These are phyloP conservation scores for Scolanthus callimorphus DNA, from an alignment of 92 coral and sea anemone species.

Conservation along the genomic window DNA sequence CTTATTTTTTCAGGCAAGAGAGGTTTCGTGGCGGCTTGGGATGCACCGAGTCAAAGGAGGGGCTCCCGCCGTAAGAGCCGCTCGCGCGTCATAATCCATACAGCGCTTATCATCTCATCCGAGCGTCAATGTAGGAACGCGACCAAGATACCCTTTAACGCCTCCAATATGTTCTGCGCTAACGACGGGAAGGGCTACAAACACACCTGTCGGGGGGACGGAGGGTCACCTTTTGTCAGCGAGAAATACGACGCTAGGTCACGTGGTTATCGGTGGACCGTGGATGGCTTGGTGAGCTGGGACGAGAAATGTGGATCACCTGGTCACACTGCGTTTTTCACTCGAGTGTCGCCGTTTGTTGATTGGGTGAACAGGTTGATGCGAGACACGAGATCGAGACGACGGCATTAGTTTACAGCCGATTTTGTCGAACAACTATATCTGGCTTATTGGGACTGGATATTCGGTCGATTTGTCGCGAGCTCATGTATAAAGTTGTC, in stretches of 20 bases:
- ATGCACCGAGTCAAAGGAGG: background rate
- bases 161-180: conserved; percentile 72
- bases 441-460: no score
- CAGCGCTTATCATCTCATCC: conserved; percentile 41
- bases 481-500: no score
- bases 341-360: conserved; percentile 63
- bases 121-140: conserved; percentile 34
- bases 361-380: conserved; percentile 51
- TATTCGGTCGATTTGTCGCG: no score
- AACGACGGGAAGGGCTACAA: conserved; percentile 55
- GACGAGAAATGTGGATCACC: conserved; percentile 66
- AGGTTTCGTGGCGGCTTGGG: conserved; percentile 58
- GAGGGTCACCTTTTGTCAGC: conserved; percentile 79
- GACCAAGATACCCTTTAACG: conserved; percentile 44
- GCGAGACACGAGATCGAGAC: conserved; percentile 6
- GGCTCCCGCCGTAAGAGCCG: conserved; percentile 19
- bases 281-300: conserved; percentile 81
- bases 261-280: conserved; percentile 66
- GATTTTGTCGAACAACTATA: no score
- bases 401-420: no score
- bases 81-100: conserved; percentile 30
- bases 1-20: conserved; percentile 42
- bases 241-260: conserved; percentile 40
- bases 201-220: conserved; percentile 77
- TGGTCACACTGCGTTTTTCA: conserved; percentile 57